Evolutionary conservation across 2,797 vertebrate species (phyloP).

Genomic region (Nothura maculosa): DNA sequence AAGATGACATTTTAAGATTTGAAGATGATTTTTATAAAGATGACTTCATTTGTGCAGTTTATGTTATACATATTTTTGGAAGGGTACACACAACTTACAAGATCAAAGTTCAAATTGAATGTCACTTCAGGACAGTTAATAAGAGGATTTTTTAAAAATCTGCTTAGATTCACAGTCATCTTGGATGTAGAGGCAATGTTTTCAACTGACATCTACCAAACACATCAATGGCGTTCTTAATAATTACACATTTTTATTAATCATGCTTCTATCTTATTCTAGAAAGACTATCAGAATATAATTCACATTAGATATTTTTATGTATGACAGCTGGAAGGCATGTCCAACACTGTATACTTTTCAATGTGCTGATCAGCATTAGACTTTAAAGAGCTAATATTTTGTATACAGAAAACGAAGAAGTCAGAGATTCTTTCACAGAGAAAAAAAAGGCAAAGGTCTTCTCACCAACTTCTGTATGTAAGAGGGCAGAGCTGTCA

Average conservation of each 20-base stretch:
- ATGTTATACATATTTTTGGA: background rate
- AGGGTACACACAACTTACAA: background rate
- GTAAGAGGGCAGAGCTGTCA: conserved; percentile 33
- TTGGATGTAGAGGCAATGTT: background rate
- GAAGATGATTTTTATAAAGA: background rate
- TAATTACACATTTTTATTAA: background rate
- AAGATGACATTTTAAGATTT: background rate
- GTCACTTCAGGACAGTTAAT: background rate
- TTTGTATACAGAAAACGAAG: background rate
- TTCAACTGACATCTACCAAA: background rate
- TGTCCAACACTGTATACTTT: background rate
- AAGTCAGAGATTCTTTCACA: background rate
- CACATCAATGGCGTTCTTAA: background rate
- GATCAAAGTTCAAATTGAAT: background rate
- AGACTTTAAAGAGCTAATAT: background rate
- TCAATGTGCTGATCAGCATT: background rate
- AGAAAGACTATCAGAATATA: background rate
- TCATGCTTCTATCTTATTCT: background rate
- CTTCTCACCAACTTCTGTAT: background rate
- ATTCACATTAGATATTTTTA: background rate
- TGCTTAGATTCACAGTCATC: background rate
- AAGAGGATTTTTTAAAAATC: background rate
- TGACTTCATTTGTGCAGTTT: background rate
- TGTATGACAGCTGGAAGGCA: background rate
- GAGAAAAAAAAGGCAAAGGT: conserved; percentile 32